A percentile compares a stretch with the other conserved stretches of the same genome.
Evolutionary conservation across 2,888 invertebrate genomes (phyloP).

Genomic region (Polydrusus cervinus): DNA sequence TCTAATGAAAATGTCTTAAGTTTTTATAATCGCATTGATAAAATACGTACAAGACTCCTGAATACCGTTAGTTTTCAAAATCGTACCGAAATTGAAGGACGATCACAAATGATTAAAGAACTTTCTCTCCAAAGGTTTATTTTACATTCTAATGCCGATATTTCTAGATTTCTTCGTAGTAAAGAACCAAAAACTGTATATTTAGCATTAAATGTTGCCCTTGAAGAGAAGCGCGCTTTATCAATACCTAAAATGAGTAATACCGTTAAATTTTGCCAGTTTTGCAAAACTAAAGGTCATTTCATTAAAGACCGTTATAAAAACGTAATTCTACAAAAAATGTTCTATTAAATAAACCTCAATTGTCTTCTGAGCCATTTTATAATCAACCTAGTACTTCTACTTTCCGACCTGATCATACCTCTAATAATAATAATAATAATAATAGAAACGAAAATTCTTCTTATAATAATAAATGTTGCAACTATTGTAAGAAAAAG

Average conservation of each 20-base stretch:
- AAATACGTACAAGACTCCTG: conserved; percentile 16
- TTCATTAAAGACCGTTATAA: conserved; percentile 31
- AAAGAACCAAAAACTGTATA: conserved; percentile 26
- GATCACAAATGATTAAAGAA: conserved; percentile 32
- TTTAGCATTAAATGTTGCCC: conserved; percentile 29
- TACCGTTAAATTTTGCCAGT: conserved; percentile 13
- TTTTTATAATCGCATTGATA: conserved; percentile 31
- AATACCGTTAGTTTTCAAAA: conserved; percentile 11
- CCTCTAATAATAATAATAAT: too few relatives aligned
- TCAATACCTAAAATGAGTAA: neutral
- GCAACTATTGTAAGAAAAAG: neutral
- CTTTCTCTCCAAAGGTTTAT: conserved; percentile 39
- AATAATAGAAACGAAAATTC: too few relatives aligned
- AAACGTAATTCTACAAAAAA: conserved; percentile 5
- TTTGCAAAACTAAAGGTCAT: conserved; percentile 35
- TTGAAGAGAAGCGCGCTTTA: conserved; percentile 29
- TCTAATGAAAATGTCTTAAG: conserved; percentile 13
- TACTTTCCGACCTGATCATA: too few relatives aligned
- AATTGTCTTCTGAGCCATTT: too few relatives aligned
- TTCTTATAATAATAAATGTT: neutral
- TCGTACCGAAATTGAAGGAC: neutral
- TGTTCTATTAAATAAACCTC: too few relatives aligned
- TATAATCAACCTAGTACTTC: too few relatives aligned
- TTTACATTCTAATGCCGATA: conserved; percentile 35
- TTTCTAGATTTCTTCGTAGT: conserved; percentile 28